A percentile compares a stretch with the other conserved stretches of the same genome.
Conservation (phyloP, 2,797 vertebrate species). For the Falco naumanni region DNA sequence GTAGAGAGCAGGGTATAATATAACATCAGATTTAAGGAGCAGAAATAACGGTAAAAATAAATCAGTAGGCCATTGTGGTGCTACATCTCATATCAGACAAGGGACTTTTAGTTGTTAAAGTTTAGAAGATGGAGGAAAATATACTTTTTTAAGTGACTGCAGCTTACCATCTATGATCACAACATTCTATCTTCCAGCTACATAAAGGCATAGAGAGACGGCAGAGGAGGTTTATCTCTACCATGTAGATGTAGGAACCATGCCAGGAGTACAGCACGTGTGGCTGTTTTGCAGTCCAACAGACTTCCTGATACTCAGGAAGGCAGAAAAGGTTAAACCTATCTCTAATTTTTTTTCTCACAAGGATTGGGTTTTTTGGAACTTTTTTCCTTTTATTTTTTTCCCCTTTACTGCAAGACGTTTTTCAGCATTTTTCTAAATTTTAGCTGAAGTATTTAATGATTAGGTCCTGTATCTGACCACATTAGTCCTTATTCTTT, state of each 20-base stretch:
- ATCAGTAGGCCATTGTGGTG: background rate
- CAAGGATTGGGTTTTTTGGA: rapidly evolving
- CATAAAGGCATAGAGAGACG: background rate
- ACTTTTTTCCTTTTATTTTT: background rate
- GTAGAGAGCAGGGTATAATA: background rate
- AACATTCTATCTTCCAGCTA: background rate
- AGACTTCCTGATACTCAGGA: background rate
- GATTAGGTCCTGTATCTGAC: conserved; percentile 21
- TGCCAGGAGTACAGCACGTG: rapidly evolving
- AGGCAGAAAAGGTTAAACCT: background rate
- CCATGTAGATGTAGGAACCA: background rate
- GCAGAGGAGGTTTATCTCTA: background rate
- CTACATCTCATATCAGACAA: background rate
- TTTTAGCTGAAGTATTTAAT: conserved; percentile 38
- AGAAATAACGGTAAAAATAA: background rate
- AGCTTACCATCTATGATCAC: background rate
- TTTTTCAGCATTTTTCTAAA: conserved; percentile 17
- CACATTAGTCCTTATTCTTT: conserved; percentile 32
- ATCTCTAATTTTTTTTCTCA: background rate
- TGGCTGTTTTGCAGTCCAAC: background rate
- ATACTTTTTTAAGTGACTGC: background rate
- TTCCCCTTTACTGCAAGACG: background rate
- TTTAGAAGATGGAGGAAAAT: background rate
- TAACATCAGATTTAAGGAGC: background rate
- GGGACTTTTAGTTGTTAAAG: background rate